Percentiles rank a stretch among this genome's conserved stretches.
Evolutionary conservation across 2,888 invertebrate species (phyloP).

Genomic region (Melolontha melolontha): DNA sequence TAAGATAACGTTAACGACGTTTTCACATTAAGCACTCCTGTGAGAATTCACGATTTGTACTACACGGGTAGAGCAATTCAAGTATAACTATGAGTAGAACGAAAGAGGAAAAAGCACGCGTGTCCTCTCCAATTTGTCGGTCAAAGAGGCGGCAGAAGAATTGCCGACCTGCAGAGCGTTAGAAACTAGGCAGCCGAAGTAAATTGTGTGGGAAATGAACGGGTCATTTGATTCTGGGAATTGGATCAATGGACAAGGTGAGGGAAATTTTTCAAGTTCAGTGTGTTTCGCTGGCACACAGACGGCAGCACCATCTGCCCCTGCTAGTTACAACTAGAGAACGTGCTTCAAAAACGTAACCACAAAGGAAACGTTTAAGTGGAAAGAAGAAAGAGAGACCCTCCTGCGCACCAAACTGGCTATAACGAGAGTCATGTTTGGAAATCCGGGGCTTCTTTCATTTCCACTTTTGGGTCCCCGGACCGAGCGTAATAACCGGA

Average conservation of each 20-base stretch:
- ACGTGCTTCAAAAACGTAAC: slow-evolving; percentile 6
- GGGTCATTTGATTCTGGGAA: slow-evolving; percentile 38
- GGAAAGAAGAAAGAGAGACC: neutral
- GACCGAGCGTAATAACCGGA: too few relatives aligned
- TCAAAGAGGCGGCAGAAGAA: slow-evolving; percentile 22
- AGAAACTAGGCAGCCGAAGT: slow-evolving; percentile 38
- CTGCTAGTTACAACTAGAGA: slow-evolving; percentile 2
- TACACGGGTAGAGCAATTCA: too few relatives aligned
- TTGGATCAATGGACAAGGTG: slow-evolving; percentile 36
- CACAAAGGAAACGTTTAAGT: slow-evolving; percentile 1
- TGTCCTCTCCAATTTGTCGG: slow-evolving; percentile 36
- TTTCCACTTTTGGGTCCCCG: neutral
- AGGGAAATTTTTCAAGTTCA: slow-evolving; percentile 35
- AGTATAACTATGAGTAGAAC: too few relatives aligned
- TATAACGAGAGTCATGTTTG: slow-evolving; percentile 17
- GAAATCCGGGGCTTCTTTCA: slow-evolving; percentile 10
- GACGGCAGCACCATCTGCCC: slow-evolving; percentile 18
- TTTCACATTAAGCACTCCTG: too few relatives aligned
- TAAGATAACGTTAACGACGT: too few relatives aligned
- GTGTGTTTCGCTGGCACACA: slow-evolving; percentile 1
- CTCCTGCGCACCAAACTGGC: neutral
- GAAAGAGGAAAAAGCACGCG: slow-evolving; percentile 17
- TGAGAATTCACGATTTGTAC: too few relatives aligned
- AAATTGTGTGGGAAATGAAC: slow-evolving; percentile 42
- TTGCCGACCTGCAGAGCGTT: slow-evolving; percentile 56